phyloP scores from a whole-genome alignment of 2,888 invertebrate species.

The Hydroisotoma schaefferi region DNA sequence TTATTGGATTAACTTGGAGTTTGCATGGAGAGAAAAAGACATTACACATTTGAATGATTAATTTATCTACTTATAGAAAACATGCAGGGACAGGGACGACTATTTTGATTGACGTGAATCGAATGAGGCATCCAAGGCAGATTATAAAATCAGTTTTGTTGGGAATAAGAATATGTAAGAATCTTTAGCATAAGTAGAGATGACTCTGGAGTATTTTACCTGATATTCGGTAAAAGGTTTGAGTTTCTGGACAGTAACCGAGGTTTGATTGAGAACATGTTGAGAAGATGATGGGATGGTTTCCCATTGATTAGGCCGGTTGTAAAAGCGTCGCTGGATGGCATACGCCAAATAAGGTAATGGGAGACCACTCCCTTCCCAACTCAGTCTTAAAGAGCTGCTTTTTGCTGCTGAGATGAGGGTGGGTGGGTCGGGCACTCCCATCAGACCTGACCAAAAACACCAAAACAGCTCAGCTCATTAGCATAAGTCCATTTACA shows the following conservation, averaged over 20 bases:
- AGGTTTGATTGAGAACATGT: constrained; percentile 56
- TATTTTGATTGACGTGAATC: no score
- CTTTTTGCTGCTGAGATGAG: constrained; percentile 43
- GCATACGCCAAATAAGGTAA: constrained; percentile 45
- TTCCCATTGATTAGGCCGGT: constrained; percentile 42
- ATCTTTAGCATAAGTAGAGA: no score
- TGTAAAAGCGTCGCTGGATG: constrained; percentile 41
- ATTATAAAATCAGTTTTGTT: no score
- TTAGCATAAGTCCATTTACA: no score
- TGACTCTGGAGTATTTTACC: no score
- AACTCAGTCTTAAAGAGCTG: constrained; percentile 44
- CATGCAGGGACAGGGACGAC: not conserved
- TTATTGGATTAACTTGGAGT: no score
- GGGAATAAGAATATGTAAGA: no score
- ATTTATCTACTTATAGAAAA: not conserved
- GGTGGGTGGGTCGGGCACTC: constrained; percentile 44
- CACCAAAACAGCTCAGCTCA: not conserved
- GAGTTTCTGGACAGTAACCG: constrained; percentile 65
- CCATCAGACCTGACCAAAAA: constrained; percentile 32
- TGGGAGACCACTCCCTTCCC: constrained; percentile 43
- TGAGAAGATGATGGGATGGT: constrained; percentile 36
- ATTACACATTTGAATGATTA: constrained; percentile 1
- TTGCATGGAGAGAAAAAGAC: not conserved
- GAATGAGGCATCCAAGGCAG: no score
- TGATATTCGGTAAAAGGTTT: constrained; percentile 85